Conservation (phyloP, 2,888 invertebrate species). For the Rhingia campestris region DNA sequence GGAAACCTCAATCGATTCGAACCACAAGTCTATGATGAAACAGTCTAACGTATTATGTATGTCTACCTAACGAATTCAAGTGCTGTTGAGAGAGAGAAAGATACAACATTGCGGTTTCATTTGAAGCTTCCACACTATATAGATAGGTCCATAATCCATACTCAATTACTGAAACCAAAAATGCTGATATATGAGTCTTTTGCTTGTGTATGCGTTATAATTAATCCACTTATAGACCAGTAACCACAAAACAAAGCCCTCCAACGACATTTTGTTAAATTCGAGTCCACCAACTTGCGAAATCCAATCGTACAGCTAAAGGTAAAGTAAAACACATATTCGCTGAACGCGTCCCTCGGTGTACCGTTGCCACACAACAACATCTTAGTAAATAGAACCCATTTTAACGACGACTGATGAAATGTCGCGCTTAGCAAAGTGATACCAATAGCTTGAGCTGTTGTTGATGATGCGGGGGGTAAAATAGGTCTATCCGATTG, state of each 20-base stretch:
- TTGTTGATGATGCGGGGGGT: constrained; percentile 2
- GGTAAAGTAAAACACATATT: constrained; percentile 6
- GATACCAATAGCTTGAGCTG: constrained; percentile 6
- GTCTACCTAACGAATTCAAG: background rate
- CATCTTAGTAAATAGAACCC: constrained; percentile 6
- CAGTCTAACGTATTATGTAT: background rate
- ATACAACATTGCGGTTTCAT: constrained; percentile 51
- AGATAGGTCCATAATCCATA: background rate
- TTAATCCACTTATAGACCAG: constrained; percentile 29
- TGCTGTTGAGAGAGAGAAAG: background rate
- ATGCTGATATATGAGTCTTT: background rate
- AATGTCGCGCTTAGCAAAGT: constrained; percentile 17
- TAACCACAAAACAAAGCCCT: constrained; percentile 38
- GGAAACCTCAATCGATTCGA: constrained; percentile 56
- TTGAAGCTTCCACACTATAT: constrained; percentile 12
- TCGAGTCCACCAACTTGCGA: constrained; percentile 25
- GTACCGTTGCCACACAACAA: background rate
- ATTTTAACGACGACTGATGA: constrained; percentile 7
- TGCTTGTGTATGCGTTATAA: constrained; percentile 7
- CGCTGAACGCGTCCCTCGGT: constrained; percentile 30
- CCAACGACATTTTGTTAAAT: constrained; percentile 23
- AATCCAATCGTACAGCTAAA: constrained; percentile 29
- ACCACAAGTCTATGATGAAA: constrained; percentile 38
- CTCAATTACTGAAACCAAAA: background rate
- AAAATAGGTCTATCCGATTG: constrained; percentile 67